Conservation (phyloP, 2,797 vertebrate species). For the Syndactyla subalaris region DNA sequence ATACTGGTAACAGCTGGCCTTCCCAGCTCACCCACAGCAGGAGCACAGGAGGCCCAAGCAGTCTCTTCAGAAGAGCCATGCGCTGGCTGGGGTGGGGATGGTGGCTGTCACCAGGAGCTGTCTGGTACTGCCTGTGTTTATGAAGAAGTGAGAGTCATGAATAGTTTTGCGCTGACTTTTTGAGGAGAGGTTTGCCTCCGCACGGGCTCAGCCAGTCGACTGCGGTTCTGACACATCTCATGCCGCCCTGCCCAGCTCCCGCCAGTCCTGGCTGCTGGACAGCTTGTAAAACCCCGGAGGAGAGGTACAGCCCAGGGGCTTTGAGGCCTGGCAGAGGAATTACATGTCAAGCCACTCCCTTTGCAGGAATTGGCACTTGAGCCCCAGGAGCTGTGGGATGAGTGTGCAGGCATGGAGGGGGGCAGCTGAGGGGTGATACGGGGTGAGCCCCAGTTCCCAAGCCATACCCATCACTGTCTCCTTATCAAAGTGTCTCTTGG, state of each 20-base stretch:
- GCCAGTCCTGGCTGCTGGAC: background rate
- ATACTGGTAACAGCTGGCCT: background rate
- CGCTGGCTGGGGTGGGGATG: background rate
- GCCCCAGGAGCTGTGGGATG: background rate
- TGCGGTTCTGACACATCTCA: background rate
- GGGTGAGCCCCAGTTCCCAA: background rate
- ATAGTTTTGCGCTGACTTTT: conserved; percentile 54
- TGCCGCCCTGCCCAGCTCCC: conserved; percentile 10
- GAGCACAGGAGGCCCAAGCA: accelerated
- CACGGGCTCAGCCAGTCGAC: background rate
- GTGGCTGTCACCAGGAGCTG: background rate
- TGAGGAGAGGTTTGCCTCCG: background rate
- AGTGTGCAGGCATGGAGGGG: background rate
- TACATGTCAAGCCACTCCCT: background rate
- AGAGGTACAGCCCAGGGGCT: background rate
- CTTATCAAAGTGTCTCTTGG: background rate
- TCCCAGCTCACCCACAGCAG: background rate
- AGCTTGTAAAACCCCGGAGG: background rate
- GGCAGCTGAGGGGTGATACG: accelerated
- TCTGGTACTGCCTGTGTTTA: background rate
- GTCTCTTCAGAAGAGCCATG: background rate
- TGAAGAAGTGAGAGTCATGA: conserved; percentile 38
- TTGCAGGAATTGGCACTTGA: background rate
- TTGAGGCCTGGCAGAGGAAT: background rate
- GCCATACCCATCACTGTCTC: background rate